These are phyloP conservation scores for Cerastis rubricosa DNA, from an alignment of 2,888 invertebrate genomes.

Conservation along the genomic window DNA sequence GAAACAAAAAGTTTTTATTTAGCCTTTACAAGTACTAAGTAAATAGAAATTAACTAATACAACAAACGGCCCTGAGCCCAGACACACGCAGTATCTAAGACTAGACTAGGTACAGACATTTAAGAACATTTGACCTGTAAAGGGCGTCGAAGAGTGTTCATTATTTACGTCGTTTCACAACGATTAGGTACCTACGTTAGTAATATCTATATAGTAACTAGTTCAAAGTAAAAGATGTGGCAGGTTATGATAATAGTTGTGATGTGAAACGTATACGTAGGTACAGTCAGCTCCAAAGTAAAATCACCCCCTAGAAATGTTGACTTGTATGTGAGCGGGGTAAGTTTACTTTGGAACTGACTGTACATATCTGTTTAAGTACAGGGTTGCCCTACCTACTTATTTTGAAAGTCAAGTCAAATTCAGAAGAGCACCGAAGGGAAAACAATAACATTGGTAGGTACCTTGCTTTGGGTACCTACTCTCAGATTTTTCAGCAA, in stretches of 20 bases:
- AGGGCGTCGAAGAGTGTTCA: conserved; percentile 19
- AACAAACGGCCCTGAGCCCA: neutral
- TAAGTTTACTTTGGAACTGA: too few species aligned
- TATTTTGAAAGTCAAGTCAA: neutral
- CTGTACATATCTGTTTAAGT: neutral
- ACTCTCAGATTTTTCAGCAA: too few species aligned
- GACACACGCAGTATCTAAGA: conserved; percentile 8
- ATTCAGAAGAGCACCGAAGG: neutral
- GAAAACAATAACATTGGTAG: neutral
- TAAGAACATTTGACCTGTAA: conserved; percentile 18
- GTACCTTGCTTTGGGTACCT: too few species aligned
- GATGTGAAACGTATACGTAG: neutral
- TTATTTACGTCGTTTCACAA: conserved; percentile 15
- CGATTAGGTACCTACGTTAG: neutral
- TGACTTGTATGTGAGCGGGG: too few species aligned
- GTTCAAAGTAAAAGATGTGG: neutral
- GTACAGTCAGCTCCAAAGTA: too few species aligned
- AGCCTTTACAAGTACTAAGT: too few species aligned
- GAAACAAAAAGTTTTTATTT: too few species aligned
- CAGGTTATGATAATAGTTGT: neutral
- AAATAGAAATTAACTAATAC: neutral
- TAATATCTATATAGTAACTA: neutral
- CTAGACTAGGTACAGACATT: neutral
- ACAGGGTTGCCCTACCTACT: neutral
- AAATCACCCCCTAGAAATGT: too few species aligned